phyloP scores from a whole-genome alignment of 1,140 invertebrate genomes.

The Papilio polytes region DNA sequence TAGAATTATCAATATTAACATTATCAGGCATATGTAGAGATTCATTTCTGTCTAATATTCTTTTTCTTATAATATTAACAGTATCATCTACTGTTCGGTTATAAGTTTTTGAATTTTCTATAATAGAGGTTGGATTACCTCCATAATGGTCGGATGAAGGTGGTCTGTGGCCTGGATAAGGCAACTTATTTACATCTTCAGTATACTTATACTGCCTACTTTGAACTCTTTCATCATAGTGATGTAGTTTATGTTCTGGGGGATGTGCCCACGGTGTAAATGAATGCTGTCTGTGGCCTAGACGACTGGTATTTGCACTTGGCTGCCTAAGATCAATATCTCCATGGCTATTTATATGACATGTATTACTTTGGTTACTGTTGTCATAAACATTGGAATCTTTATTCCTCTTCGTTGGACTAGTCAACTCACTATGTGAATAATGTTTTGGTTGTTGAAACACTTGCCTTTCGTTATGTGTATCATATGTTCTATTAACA shows the following conservation, averaged over 20 bases:
- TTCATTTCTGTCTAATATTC: slow-evolving; percentile 65
- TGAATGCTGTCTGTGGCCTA: slow-evolving; percentile 26
- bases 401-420: slow-evolving; percentile 36
- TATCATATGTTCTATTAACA: slow-evolving; percentile 48
- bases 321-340: slow-evolving; percentile 68
- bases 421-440: slow-evolving; percentile 21
- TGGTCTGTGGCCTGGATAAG: slow-evolving; percentile 71
- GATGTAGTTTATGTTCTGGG: slow-evolving; percentile 45
- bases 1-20: slow-evolving; percentile 42
- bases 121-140: slow-evolving; percentile 58
- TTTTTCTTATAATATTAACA: slow-evolving; percentile 74
- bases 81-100: slow-evolving; percentile 75
- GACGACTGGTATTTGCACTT: slow-evolving; percentile 20
- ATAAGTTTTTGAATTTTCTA: slow-evolving; percentile 70
- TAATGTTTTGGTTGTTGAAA: slow-evolving; percentile 23
- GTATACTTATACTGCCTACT: slow-evolving; percentile 45
- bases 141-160: slow-evolving; percentile 78
- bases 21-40: slow-evolving; percentile 47
- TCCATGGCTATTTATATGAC: slow-evolving; percentile 66
- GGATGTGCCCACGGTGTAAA: slow-evolving; percentile 17
- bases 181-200: slow-evolving; percentile 54
- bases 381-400: slow-evolving; percentile 30
- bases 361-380: slow-evolving; percentile 44
- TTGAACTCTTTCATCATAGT: slow-evolving; percentile 51
- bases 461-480: slow-evolving; percentile 47